Conservation (phyloP, 2,888 invertebrate species). For the Tenodera sinensis region DNA sequence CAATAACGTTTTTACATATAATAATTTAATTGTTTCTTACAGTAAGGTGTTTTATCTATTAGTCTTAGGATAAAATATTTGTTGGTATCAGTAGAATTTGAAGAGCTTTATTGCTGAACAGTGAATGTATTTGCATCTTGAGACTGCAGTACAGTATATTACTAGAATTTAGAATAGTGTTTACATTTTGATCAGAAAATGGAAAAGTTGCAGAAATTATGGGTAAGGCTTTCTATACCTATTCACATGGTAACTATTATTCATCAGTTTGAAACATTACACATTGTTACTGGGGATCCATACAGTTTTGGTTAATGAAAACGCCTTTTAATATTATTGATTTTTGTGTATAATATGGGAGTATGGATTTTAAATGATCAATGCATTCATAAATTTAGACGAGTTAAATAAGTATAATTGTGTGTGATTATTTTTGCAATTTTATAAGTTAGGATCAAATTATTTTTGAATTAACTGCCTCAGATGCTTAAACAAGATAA, state of each 20-base stretch:
- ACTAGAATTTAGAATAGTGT: neutral
- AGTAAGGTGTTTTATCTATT: neutral
- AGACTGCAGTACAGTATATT: neutral
- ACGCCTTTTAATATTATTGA: neutral
- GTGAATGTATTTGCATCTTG: neutral
- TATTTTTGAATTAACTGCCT: too few species aligned
- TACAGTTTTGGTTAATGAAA: neutral
- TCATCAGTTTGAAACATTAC: neutral
- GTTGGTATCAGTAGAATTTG: neutral
- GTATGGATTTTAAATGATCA: neutral
- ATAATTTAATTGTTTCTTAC: neutral
- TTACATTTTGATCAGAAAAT: neutral
- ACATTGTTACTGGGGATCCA: neutral
- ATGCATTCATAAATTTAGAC: too few species aligned
- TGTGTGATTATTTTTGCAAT: too few species aligned
- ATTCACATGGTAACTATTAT: neutral
- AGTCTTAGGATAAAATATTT: neutral
- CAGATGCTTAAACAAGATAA: too few species aligned
- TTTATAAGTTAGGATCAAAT: too few species aligned
- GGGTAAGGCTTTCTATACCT: neutral
- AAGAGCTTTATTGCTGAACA: neutral
- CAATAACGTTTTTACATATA: neutral
- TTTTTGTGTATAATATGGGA: neutral
- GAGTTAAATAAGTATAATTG: too few species aligned
- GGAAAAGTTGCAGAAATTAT: neutral